Conservation (phyloP, 2,888 invertebrate species). For the Mythimna albipuncta region DNA sequence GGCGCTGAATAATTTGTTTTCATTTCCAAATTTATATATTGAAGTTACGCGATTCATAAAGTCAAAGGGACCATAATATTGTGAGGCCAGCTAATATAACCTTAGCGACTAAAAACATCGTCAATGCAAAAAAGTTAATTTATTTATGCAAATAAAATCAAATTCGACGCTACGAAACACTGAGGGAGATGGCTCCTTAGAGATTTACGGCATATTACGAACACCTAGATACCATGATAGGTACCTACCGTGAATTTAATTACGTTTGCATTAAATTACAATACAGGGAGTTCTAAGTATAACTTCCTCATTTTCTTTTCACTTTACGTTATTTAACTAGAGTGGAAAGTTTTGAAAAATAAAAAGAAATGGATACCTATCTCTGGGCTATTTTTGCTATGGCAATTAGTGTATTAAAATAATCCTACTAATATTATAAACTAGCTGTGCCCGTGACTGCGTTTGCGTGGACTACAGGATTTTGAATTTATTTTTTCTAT, state of each 20-base stretch:
- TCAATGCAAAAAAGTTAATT: constrained; percentile 65
- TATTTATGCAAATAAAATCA: constrained; percentile 68
- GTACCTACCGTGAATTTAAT: constrained; percentile 55
- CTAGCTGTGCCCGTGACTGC: too few relatives aligned
- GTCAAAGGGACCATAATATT: constrained; percentile 47
- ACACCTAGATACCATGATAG: constrained; percentile 55
- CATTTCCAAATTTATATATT: constrained; percentile 21
- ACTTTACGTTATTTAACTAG: constrained; percentile 4
- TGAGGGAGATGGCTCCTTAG: constrained; percentile 60
- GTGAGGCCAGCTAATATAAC: constrained; percentile 48
- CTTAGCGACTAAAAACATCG: constrained; percentile 59
- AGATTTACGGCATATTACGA: constrained; percentile 60
- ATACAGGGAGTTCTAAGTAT: constrained; percentile 18
- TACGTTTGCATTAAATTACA: constrained; percentile 54
- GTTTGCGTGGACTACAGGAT: too few relatives aligned
- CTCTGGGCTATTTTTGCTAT: neutral
- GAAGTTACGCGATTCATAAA: constrained; percentile 45
- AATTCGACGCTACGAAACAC: constrained; percentile 60
- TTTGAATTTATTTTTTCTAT: too few relatives aligned
- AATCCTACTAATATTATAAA: too few relatives aligned
- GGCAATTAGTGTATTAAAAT: too few relatives aligned
- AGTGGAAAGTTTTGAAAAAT: neutral
- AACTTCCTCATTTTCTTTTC: constrained; percentile 21
- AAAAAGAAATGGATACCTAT: neutral
- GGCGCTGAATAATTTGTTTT: constrained; percentile 10